These are phyloP conservation scores for Anneissia japonica DNA, from an alignment of 35 echinoderm and acorn worm species.

Conservation along the genomic window DNA sequence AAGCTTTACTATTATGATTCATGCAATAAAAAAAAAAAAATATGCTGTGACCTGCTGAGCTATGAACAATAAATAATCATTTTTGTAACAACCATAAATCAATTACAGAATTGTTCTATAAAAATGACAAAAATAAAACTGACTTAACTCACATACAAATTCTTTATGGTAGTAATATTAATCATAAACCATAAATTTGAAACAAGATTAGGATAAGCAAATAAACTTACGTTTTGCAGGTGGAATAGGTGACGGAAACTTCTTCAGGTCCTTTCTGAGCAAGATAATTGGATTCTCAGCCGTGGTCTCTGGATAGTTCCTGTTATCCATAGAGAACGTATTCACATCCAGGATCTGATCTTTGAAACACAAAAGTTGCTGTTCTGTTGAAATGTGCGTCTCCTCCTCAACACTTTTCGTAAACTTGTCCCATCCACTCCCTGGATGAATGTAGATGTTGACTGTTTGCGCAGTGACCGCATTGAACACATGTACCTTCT, in stretches of 20 bases:
- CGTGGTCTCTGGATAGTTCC: slow-evolving; percentile 39
- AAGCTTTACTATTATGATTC: too few species aligned
- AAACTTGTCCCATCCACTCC: slow-evolving; percentile 31
- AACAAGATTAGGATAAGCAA: background rate
- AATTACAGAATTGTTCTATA: too few species aligned
- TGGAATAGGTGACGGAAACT: slow-evolving; percentile 23
- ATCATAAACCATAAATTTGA: too few species aligned
- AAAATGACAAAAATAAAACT: too few species aligned
- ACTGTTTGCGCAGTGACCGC: slow-evolving; percentile 42
- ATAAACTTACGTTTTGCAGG: slow-evolving; percentile 37
- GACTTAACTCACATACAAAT: too few species aligned
- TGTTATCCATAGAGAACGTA: background rate
- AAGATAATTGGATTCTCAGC: slow-evolving; percentile 64
- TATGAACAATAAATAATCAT: too few species aligned
- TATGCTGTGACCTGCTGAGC: too few species aligned
- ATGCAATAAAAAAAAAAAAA: too few species aligned
- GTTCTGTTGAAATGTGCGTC: slow-evolving; percentile 34
- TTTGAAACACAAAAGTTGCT: slow-evolving; percentile 54
- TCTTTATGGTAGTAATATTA: too few species aligned
- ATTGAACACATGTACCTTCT: slow-evolving; percentile 54
- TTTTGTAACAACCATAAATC: too few species aligned
- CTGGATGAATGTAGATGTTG: slow-evolving; percentile 47
- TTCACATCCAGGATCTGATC: slow-evolving; percentile 42
- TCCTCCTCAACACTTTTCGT: slow-evolving; percentile 48
- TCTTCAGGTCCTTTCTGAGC: slow-evolving; percentile 15